A percentile compares a stretch with the other conserved stretches of the same genome.
phyloP scores from a whole-genome alignment of 1,140 invertebrate genomes.

The Neodiprion lecontei region DNA sequence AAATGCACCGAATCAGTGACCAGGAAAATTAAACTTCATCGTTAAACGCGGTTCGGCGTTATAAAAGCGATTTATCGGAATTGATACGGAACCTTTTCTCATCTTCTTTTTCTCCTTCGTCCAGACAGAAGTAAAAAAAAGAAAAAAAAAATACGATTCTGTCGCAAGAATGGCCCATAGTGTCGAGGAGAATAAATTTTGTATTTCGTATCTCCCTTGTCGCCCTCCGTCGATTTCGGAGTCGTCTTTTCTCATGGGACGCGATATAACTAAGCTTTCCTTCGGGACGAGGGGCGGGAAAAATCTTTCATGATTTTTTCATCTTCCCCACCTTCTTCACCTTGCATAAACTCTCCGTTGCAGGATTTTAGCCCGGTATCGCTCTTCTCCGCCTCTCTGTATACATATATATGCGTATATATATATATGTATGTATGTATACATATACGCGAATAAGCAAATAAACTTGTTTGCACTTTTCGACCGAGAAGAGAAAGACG shows the following conservation, averaged over 20 bases:
- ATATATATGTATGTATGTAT: too few species aligned
- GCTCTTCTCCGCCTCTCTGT: neutral
- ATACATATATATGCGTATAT: neutral
- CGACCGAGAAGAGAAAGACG: too few species aligned
- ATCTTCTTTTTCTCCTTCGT: neutral
- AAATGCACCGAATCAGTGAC: too few species aligned
- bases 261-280: constrained; percentile 13
- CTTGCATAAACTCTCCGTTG: too few species aligned
- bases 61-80: too few species aligned
- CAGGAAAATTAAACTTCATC: too few species aligned
- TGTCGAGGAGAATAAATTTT: neutral
- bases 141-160: neutral
- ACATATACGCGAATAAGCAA: neutral
- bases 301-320: neutral
- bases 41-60: too few species aligned
- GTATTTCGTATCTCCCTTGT: neutral
- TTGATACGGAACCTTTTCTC: neutral
- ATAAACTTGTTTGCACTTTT: neutral
- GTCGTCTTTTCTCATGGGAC: neutral
- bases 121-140: neutral
- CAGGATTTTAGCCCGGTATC: neutral
- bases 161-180: neutral
- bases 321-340: neutral
- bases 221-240: neutral
- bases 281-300: neutral